Evolutionary conservation across 1,140 invertebrate genomes (phyloP).

Genomic region (Solenopsis invicta): DNA sequence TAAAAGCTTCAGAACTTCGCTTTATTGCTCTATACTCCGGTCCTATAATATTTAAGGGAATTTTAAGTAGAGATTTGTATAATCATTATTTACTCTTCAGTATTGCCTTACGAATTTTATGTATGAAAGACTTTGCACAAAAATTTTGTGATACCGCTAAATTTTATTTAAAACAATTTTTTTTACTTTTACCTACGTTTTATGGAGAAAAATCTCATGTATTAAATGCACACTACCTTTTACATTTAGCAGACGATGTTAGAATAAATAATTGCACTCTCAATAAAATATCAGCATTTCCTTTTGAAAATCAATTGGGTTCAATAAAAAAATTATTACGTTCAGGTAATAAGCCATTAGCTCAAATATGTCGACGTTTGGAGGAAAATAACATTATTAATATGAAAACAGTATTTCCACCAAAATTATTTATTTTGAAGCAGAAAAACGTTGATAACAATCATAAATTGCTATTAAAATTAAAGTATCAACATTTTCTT

Average conservation of each 20-base stretch:
- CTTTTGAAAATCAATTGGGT: not conserved
- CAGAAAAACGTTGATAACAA: not conserved
- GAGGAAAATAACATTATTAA: not conserved
- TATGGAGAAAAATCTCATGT: not conserved
- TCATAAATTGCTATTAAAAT: not conserved
- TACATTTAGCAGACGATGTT: not conserved
- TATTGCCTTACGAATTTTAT: not conserved
- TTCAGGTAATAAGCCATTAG: not conserved
- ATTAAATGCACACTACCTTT: not conserved
- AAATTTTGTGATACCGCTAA: not conserved
- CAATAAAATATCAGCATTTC: slow-evolving; percentile 1
- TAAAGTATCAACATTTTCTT: not conserved
- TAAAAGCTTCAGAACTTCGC: not conserved
- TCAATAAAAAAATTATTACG: not conserved
- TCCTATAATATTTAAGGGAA: not conserved
- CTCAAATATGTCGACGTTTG: not conserved
- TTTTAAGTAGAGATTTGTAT: not conserved
- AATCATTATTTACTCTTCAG: not conserved
- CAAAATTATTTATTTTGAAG: not conserved
- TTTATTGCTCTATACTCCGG: not conserved
- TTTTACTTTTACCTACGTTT: not conserved
- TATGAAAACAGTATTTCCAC: not conserved
- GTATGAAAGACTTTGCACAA: slow-evolving; percentile 1
- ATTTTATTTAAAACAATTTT: not conserved
- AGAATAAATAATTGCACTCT: not conserved